Evolutionary conservation across 2,888 invertebrate genomes (phyloP), one percentile per base, ranked within the genome.

Genomic region (Eristalinus sepulchralis): DNA sequence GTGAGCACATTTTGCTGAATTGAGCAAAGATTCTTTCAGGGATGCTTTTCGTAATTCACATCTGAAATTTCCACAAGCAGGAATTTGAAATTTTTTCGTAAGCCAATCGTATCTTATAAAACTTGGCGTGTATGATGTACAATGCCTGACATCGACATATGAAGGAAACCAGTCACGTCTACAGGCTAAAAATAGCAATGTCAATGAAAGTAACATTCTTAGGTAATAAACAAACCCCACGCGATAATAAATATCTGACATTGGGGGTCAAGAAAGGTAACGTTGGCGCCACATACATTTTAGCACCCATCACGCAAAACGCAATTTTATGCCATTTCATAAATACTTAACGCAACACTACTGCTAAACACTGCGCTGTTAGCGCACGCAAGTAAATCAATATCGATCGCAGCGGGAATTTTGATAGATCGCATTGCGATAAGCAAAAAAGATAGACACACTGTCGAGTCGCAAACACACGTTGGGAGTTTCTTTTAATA

Each of bases 351-450:
- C 75, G 75, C 70, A 80, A 75, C 62, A 84, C 70, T 75, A 55
- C 39, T 62, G 39, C 59, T 17, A 6, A 33, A 78, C 63, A 83
- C 66, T 71, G 62, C 66, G 62, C 67, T 63, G 39, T 24, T 57
- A 24, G 67, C 34, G 53, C 62, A 59, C 34, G 24, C 59, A 34
- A 68, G 62, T 33, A 47, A 75, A 79, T 79, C 83, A 70, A 79
- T 76, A 80, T 80, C 75, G 60, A 20, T 76, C 83, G 62, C 79
- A 80, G 80, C 83, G 66, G 80, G 80, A 64, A 70, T 76, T 79
- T 76, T 67, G 59, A 83, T 75, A 84, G 75, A 84, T 76, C 71
- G 67, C 80, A 62, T 39, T 39, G n/a, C 39, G 83, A 84, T 84
- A 80, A 67, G n/a, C 24, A 47, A 55, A 75, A 79, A 67, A 75